Percentiles rank a stretch among this genome's conserved stretches.
Conservation (phyloP, 2,113 vertebrate species). For the Podarcis raffonei region DNA sequence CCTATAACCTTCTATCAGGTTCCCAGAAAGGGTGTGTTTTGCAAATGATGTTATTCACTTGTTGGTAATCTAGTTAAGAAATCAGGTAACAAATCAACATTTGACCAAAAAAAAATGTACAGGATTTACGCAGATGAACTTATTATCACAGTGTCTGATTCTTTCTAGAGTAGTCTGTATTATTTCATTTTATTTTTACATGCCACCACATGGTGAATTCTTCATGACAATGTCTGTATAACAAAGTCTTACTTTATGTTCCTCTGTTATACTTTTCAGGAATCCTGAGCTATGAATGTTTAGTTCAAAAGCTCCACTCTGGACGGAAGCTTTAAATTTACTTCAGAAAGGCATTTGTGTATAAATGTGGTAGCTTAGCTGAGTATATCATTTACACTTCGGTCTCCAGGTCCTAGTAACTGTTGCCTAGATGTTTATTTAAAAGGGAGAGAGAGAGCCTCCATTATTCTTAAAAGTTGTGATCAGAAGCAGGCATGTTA, state of each 20-base stretch:
- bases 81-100: neutral
- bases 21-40: neutral
- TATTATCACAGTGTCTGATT: neutral
- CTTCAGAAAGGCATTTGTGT: neutral
- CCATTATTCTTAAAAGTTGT: constrained; percentile 24
- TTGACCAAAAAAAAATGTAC: neutral
- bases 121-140: neutral
- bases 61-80: neutral
- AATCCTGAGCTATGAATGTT: neutral
- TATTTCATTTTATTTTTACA: neutral
- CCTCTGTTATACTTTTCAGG: neutral
- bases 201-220: neutral
- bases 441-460: neutral
- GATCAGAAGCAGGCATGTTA: constrained; percentile 35
- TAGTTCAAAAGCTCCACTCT: neutral
- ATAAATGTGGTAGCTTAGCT: neutral
- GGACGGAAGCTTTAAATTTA: constrained; percentile 19
- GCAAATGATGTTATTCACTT: neutral
- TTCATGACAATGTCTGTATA: neutral
- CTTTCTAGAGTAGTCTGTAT: neutral
- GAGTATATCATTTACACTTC: constrained; percentile 2
- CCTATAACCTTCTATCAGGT: neutral
- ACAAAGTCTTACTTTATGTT: neutral
- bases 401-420: neutral
- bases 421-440: constrained; percentile 12